These are phyloP conservation scores for Bombus ignitus DNA, from an alignment of 1,140 invertebrate species.

Conservation along the genomic window DNA sequence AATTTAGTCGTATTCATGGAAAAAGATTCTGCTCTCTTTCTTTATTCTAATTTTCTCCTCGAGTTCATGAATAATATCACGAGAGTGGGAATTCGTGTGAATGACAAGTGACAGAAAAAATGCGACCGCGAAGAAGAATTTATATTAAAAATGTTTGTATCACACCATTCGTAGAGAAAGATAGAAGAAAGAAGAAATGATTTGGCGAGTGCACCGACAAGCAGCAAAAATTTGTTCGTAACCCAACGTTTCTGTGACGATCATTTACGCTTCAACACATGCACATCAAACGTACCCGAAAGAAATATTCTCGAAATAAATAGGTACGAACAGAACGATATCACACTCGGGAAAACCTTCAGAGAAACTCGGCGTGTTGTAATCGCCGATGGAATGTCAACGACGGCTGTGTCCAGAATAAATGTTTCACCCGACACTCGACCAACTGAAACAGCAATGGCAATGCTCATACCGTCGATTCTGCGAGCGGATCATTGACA, in stretches of 20 bases:
- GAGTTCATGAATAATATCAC: not conserved
- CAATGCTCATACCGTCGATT: conserved; percentile 3
- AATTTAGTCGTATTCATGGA: not conserved
- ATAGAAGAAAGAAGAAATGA: not conserved
- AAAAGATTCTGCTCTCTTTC: not conserved
- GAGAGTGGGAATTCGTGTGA: not conserved
- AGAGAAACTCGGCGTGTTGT: not conserved
- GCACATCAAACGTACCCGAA: not conserved
- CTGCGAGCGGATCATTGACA: conserved; percentile 19
- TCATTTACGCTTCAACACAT: no score
- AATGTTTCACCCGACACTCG: not conserved
- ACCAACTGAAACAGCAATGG: not conserved
- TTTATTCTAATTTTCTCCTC: not conserved
- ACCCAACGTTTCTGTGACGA: not conserved
- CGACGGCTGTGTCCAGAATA: not conserved
- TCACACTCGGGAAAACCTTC: not conserved
- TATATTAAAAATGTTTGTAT: not conserved
- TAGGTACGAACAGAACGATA: not conserved
- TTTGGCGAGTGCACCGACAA: not conserved
- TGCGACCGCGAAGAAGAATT: not conserved
- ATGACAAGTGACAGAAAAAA: not conserved
- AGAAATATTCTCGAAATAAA: not conserved
- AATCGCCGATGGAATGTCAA: conserved; percentile 11
- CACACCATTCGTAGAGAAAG: no score
- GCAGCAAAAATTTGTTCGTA: not conserved